Conservation (phyloP, 1,140 invertebrate genomes). For the Ceratosolen solmsi region DNA sequence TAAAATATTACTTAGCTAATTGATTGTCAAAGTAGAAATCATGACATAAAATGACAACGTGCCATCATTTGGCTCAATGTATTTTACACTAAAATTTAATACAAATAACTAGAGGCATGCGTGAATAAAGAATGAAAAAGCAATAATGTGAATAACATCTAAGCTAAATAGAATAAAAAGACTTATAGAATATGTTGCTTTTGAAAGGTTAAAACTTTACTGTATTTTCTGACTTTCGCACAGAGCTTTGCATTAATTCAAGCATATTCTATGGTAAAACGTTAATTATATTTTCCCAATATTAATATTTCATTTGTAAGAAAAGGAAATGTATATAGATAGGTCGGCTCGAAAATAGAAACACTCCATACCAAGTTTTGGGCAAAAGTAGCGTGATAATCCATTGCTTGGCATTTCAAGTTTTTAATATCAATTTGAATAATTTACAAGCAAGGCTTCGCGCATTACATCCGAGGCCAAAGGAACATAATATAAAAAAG, state of each 20-base stretch:
- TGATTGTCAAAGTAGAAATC: too few relatives aligned
- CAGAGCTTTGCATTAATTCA: too few relatives aligned
- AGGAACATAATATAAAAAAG: conserved; percentile 60
- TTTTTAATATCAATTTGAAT: conserved; percentile 43
- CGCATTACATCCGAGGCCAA: conserved; percentile 70
- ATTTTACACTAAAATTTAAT: conserved; percentile 33
- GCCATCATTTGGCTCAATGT: too few relatives aligned
- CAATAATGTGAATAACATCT: conserved; percentile 57
- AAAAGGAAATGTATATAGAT: not conserved
- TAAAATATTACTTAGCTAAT: too few relatives aligned
- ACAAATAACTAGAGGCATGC: conserved; percentile 68
- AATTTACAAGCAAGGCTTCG: conserved; percentile 71
- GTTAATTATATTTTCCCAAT: conserved; percentile 12
- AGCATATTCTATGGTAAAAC: conserved; percentile 25
- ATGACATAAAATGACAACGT: too few relatives aligned
- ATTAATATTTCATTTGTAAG: not conserved
- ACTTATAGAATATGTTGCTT: conserved; percentile 21
- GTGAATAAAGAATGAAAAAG: conserved; percentile 61
- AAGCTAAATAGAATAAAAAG: not conserved
- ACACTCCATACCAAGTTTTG: conserved; percentile 44
- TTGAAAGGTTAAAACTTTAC: not conserved
- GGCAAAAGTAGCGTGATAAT: conserved; percentile 30
- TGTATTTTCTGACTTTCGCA: too few relatives aligned
- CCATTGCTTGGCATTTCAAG: conserved; percentile 37
- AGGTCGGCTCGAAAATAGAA: not conserved